phyloP scores from a whole-genome alignment of 2,797 vertebrate species.

The Prunella strophiata region DNA sequence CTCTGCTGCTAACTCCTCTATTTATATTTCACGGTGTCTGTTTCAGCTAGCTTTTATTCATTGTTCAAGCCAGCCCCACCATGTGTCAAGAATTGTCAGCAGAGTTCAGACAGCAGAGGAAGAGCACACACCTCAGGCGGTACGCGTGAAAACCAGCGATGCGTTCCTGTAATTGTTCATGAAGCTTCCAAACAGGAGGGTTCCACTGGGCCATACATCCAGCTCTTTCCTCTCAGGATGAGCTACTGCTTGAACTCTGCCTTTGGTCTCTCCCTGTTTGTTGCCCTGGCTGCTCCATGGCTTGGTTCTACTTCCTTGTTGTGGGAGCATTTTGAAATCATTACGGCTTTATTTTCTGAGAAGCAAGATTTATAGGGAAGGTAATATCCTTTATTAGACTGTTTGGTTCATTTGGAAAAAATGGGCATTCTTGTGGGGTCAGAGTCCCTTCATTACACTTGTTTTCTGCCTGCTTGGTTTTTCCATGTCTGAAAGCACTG shows the following conservation, averaged over 20 bases:
- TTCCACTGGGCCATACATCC: neutral
- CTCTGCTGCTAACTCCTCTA: neutral
- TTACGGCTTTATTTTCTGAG: slow-evolving; percentile 41
- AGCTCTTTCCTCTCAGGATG: neutral
- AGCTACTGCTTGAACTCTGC: neutral
- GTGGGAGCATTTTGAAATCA: slow-evolving; percentile 32
- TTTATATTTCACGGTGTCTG: neutral
- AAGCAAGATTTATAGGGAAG: slow-evolving; percentile 47
- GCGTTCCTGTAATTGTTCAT: neutral
- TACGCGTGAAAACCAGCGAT: neutral
- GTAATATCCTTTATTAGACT: slow-evolving; percentile 49
- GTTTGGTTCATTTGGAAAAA: slow-evolving; percentile 50
- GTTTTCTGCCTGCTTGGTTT: slow-evolving; percentile 57
- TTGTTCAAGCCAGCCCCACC: neutral
- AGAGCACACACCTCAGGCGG: neutral
- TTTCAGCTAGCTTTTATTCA: neutral
- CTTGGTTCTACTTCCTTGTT: neutral
- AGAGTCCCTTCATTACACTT: slow-evolving; percentile 45
- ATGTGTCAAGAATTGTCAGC: neutral
- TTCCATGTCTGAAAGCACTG: slow-evolving; percentile 40
- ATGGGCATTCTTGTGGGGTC: slow-evolving; percentile 42
- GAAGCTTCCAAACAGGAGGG: neutral
- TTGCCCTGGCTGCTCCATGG: neutral
- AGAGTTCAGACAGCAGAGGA: slow-evolving; percentile 21
- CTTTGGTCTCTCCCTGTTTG: neutral